Percentiles rank a stretch among this genome's conserved stretches.
These are phyloP conservation scores for Sarcophaga bullata DNA, from an alignment of 1,140 invertebrate species.

Conservation along the genomic window DNA sequence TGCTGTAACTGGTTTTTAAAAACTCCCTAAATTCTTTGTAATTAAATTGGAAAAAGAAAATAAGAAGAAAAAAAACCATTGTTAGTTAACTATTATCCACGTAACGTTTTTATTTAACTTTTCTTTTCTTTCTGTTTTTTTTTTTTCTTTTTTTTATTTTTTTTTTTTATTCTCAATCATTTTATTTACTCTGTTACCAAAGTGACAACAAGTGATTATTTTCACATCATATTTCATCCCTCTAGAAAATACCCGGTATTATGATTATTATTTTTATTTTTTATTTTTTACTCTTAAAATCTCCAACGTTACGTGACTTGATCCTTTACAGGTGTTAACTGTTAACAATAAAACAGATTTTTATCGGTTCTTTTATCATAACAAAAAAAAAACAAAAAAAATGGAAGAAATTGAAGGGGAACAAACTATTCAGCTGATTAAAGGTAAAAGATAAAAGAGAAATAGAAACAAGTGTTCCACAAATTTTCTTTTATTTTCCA, in stretches of 20 bases:
- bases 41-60: no score
- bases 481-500: neutral
- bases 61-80: neutral
- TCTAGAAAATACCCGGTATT: neutral
- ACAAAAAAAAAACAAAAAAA: no score
- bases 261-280: no score
- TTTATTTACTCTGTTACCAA: neutral
- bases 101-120: neutral
- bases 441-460: neutral
- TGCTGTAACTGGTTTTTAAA: neutral
- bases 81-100: neutral
- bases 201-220: constrained; percentile 14
- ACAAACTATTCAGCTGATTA: no score
- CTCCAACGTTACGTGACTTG: constrained; percentile 1
- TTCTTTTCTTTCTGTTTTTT: no score
- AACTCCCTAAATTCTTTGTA: neutral
- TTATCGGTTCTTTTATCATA: no score
- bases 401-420: no score
- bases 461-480: neutral
- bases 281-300: neutral
- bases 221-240: neutral
- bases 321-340: constrained; percentile 8
- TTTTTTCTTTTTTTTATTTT: no score
- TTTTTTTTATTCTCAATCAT: no score
- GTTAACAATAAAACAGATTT: neutral